phyloP scores from a whole-genome alignment of 2,797 vertebrate genomes.

The Anguilla anguilla region DNA sequence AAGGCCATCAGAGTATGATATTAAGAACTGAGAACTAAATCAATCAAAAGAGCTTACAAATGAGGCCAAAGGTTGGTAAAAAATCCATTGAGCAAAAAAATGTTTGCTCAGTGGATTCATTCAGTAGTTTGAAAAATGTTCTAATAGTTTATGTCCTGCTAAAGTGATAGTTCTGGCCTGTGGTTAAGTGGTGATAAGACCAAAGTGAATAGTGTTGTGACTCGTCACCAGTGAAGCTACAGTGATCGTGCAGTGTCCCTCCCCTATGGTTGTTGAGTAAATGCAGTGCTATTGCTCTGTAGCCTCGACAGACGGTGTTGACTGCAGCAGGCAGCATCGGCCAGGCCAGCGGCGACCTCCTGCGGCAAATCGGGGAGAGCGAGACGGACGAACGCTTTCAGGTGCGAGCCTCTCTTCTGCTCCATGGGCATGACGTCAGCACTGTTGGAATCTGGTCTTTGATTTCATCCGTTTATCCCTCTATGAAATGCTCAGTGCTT shows the following conservation, averaged over 20 bases:
- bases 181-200: background rate
- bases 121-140: background rate
- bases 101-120: background rate
- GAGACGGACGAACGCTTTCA: slow-evolving; percentile 98
- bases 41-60: no score
- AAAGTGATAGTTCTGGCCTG: background rate
- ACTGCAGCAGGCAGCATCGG: slow-evolving; percentile 97
- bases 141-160: background rate
- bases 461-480: background rate
- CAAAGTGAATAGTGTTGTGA: background rate
- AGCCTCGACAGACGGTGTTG: slow-evolving; percentile 97
- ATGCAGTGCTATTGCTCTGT: slow-evolving; percentile 18
- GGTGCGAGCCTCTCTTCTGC: slow-evolving; percentile 69
- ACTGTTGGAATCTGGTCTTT: background rate
- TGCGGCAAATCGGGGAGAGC: slow-evolving; percentile 94
- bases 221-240: background rate
- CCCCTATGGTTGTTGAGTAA: background rate
- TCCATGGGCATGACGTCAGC: background rate
- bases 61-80: no score
- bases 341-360: slow-evolving; percentile 94
- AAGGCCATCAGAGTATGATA: background rate
- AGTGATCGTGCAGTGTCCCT: slow-evolving; percentile 14
- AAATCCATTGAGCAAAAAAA: no score
- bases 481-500: background rate
- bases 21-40: background rate